Evolutionary conservation across 2,888 invertebrate species (phyloP).

Genomic region (Deilephila elpenor): DNA sequence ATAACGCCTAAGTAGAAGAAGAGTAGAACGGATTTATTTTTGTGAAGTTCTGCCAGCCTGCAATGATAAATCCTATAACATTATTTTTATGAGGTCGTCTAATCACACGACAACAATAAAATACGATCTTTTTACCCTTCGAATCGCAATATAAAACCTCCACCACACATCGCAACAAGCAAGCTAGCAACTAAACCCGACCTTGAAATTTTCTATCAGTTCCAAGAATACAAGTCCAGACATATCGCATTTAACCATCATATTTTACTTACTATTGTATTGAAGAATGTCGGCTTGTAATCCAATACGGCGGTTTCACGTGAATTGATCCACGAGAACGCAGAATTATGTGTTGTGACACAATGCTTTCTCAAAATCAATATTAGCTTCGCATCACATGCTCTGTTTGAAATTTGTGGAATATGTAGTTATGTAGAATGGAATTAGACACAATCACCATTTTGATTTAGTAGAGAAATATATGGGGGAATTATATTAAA

Average conservation of each 20-base stretch:
- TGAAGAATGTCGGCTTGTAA: slow-evolving; percentile 65
- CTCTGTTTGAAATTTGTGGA: background rate
- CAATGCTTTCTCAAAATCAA: slow-evolving; percentile 74
- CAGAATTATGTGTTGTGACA: slow-evolving; percentile 62
- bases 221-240: slow-evolving; percentile 9
- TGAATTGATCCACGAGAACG: slow-evolving; percentile 64
- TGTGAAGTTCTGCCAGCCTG: no score
- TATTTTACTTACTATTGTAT: slow-evolving; percentile 53
- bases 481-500: no score
- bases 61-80: no score
- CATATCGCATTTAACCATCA: slow-evolving; percentile 34
- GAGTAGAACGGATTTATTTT: no score
- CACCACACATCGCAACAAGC: background rate
- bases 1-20: no score
- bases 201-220: slow-evolving; percentile 19
- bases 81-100: no score
- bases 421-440: background rate
- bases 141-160: background rate
- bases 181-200: background rate
- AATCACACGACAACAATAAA: background rate
- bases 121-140: background rate
- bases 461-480: background rate
- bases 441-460: background rate
- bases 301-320: slow-evolving; percentile 64
- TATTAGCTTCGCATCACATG: slow-evolving; percentile 33